Evolutionary conservation across 2,888 invertebrate genomes (phyloP), one percentile per base, ranked within the genome.

Genomic region (Sinohyriopsis cumingii): DNA sequence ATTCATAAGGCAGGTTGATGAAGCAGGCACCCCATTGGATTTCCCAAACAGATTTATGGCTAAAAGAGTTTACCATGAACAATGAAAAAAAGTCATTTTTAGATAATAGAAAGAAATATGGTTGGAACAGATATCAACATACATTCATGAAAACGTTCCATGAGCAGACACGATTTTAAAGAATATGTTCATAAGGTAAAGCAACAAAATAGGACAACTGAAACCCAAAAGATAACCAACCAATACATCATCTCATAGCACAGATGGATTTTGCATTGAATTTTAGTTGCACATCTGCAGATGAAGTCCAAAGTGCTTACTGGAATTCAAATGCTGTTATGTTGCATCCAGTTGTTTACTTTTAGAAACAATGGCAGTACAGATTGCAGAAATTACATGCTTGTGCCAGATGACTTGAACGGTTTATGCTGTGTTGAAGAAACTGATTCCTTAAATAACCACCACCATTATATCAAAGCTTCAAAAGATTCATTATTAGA

Each of bases 221-320:
- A 55, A 25, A 63, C 5, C 55, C 75, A 7, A 72, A 77, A 67
- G 55, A 73, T 54, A 73, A 73, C 22, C 62, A 77, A 9, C 72
- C 74, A 22, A 55, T 54, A 18, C 20, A 59, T 1, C 61, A 76
- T 45, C 33, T 71, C 18, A 63, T 80, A 19, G 24, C 75, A 7
- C 77, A 76, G 53, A 78, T 78, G 78, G 77, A 80, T 54, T 77
- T 76, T 65, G 68, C 74, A 4, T 77, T 74, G 69, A 65, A n/a
- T 15, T 65, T 55, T 65, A 69, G 56, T 55, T 53, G 64, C 64
- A 25, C 24, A 15, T 65, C 64, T 12, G 67, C 45, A 6, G 65
- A 79, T 53, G 73, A 77, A 61, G 67, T 79, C 18, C 77, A 75
- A 63, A 65, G 66, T n/a, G 73, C 77, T 0, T 75, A 80, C 59